Conservation (phyloP, 1,140 invertebrate genomes). For the Colletes latitarsis region DNA sequence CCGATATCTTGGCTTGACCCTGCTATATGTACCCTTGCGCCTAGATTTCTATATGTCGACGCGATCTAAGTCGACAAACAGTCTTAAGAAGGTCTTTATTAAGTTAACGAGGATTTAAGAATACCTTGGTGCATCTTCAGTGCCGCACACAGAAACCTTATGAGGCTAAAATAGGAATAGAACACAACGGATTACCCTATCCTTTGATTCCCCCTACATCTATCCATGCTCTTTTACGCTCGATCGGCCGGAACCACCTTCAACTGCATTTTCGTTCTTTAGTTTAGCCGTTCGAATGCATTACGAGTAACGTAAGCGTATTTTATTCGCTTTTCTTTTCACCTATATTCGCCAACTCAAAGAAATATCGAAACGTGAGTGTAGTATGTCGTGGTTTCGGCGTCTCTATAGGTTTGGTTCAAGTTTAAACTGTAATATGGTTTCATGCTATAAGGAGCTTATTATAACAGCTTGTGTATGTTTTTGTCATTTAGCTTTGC, state of each 20-base stretch:
- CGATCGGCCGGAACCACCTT: neutral
- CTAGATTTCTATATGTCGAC: conserved; percentile 59
- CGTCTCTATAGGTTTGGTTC: conserved; percentile 20
- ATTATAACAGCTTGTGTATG: conserved; percentile 32
- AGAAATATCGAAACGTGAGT: neutral
- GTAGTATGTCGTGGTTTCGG: neutral
- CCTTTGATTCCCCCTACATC: conserved; percentile 24
- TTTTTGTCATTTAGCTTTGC: neutral
- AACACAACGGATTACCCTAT: conserved; percentile 29
- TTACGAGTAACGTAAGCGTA: neutral
- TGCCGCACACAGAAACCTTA: conserved; percentile 67
- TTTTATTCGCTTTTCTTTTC: neutral
- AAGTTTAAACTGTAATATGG: conserved; percentile 52
- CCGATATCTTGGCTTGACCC: conserved; percentile 48
- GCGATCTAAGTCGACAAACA: conserved; percentile 76
- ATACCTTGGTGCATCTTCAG: conserved; percentile 77
- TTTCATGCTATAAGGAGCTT: conserved; percentile 49
- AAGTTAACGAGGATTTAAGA: conserved; percentile 77
- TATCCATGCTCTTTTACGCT: neutral
- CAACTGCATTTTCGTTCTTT: neutral
- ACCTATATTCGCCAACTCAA: too few relatives aligned
- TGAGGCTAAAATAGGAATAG: conserved; percentile 51
- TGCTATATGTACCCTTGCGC: conserved; percentile 71
- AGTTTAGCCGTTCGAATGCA: neutral
- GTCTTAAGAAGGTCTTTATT: conserved; percentile 78